Base-by-base conservation (phyloP, 2,113 vertebrate genomes). In the Misgurnus anguillicaudatus region DNA sequence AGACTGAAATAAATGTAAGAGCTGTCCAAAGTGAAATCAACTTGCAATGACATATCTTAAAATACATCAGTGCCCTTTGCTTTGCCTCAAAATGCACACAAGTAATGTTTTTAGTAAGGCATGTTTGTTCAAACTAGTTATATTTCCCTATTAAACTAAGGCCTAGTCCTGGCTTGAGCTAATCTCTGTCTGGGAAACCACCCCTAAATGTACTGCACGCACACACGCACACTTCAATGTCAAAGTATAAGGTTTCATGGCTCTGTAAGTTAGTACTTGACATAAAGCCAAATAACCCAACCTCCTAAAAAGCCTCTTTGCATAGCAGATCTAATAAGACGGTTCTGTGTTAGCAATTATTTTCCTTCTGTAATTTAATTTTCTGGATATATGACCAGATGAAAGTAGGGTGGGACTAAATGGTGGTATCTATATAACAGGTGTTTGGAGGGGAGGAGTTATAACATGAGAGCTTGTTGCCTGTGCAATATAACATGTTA, bases 201-300 rank as follows among this genome's bases (percentile, higher is more conserved):
- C n/a, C n/a, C n/a, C n/a, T n/a, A n/a, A 31, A 31, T 31, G 24
- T 45, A 45, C 5, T 45, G 7, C 16, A 5, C 21, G 21, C 38
- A 38, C 5, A 11, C 47, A 69, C 13, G 36, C 45, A 69, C 13
- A 55, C 38, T 71, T 66, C 42, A 14, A 10, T 7, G 9, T 57
- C 9, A 58, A 39, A 61, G 41, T 31, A 47, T 16, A 74, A 47
- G 21, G 70, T 10, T 62, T 16, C 58, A 48, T 47, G 41, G 38
- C 60, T 55, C 36, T 60, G 70, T 73, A 45, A 62, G 72, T 62
- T n/a, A 57, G 24, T 70, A 53, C 45, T 47, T 71, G 39, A 39
- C 9, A 5, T 57, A 36, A 60, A 58, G 41, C 19, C 16, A 48
- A 62, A 36, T 62, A 75, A 75, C 62, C 41, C 51, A 71, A 51